Evolutionary conservation across 2,113 vertebrate species (phyloP).

Genomic region (Piprites chloris): DNA sequence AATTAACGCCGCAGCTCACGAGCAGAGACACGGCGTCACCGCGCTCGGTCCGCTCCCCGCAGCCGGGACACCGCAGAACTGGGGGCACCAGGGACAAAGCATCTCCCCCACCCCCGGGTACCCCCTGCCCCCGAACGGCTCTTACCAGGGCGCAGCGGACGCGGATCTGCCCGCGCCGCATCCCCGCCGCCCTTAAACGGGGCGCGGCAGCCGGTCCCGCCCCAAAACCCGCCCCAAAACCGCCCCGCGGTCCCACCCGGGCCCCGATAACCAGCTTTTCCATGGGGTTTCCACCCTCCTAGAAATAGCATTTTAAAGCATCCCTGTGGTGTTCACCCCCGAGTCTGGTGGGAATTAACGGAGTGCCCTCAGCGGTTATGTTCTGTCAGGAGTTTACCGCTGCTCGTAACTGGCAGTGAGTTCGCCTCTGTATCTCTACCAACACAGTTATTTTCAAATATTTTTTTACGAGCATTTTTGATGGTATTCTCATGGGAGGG

Average conservation of each 20-base stretch:
- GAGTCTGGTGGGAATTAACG: fast-evolving
- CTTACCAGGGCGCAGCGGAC: background rate
- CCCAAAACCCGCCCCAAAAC: background rate
- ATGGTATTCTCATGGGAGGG: too few relatives aligned
- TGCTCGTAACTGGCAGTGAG: background rate
- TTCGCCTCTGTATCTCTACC: background rate
- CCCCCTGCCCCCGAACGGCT: background rate
- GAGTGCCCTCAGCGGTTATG: fast-evolving
- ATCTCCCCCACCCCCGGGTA: background rate
- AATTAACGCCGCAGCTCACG: background rate
- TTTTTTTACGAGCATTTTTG: background rate
- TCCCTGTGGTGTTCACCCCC: background rate
- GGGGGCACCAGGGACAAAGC: background rate
- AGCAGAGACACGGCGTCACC: background rate
- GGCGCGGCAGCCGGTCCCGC: background rate
- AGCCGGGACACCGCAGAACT: background rate
- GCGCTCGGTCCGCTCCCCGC: background rate
- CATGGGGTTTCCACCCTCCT: background rate
- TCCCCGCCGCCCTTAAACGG: background rate
- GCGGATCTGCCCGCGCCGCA: background rate
- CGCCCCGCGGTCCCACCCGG: background rate
- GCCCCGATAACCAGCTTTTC: background rate
- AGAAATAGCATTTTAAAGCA: fast-evolving
- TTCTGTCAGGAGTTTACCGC: background rate
- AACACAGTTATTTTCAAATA: background rate